Base-by-base conservation (phyloP, 2,888 invertebrate species). In the Limnephilus auricula region DNA sequence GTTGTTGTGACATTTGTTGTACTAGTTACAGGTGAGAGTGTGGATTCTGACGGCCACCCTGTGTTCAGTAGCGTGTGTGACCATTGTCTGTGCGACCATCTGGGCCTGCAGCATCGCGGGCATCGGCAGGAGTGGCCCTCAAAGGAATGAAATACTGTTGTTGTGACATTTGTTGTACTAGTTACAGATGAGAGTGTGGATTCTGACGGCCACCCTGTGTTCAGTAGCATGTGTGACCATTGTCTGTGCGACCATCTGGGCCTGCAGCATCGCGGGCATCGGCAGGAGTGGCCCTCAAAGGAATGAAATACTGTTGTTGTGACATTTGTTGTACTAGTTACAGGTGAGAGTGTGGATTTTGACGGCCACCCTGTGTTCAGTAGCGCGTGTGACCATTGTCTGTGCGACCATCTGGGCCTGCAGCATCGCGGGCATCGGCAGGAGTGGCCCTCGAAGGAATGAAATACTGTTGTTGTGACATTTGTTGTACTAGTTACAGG, bases 321-420 rank as follows among this genome's bases (percentile, higher is more conserved):
- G 45, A 50, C 15, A 50, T 45, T 50, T 12, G 0, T 45, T 12
- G 30, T 40, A 40, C 5, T 80, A 89, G 89, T 15, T 83, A 10
- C 89, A 82, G 50, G 40, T 83, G 12, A 65, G 89, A n/a, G 78
- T 50, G 13, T 89, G 89, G 89, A 83, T 82, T 31, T 37, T 89
- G 25, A 83, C 89, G 40, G 89, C 89, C 5, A 6, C 83, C 10
- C 37, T 89, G 0, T 89, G 89, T 34, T 45, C 50, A 30, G 50
- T 89, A 37, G 89, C 89, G 13, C 50, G 89, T 32, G 45, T 89
- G 12, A 89, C 89, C 45, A 89, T 89, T n/a, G 89, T 89, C 25
- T 90, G 90, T n/a, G 84, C 90, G 10, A 90, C 90, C 3, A 34
- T 90, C 15, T 90, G 90, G 90, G 90, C 90, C n/a, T 83, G 83